These are phyloP conservation scores for Percopsis omiscomaycus DNA, from an alignment of 2,797 vertebrate species.

Conservation along the genomic window DNA sequence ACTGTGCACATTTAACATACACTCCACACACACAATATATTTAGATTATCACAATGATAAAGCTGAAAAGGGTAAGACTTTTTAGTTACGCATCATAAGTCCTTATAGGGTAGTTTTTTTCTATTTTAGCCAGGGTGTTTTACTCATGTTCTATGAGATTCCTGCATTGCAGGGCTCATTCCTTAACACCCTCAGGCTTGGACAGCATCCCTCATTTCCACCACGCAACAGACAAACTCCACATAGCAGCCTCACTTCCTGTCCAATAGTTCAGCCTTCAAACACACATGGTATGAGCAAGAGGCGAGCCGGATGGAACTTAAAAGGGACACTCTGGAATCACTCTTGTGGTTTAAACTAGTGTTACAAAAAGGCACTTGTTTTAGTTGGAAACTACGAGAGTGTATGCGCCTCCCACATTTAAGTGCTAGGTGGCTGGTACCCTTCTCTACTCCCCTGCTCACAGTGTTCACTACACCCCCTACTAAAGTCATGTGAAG, in stretches of 20 bases:
- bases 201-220: conserved; percentile 56
- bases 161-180: conserved; percentile 14
- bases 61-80: no score
- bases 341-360: no score
- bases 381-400: no score
- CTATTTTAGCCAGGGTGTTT: conserved; percentile 36
- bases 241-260: conserved; percentile 63
- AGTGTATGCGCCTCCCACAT: no score
- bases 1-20: not conserved
- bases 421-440: no score
- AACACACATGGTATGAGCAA: conserved; percentile 34
- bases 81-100: no score
- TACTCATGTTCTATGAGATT: conserved; percentile 48
- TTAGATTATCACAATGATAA: no score
- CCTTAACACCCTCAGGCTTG: not conserved
- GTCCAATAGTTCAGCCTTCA: conserved; percentile 48
- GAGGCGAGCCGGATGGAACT: conserved; percentile 45
- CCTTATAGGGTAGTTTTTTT: conserved; percentile 4
- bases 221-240: conserved; percentile 45
- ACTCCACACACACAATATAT: not conserved
- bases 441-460: no score
- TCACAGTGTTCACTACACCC: no score
- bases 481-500: no score
- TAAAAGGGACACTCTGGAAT: conserved; percentile 22
- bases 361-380: no score